Conservation (phyloP, 1,140 invertebrate genomes). For the Pseudoatta argentina region DNA sequence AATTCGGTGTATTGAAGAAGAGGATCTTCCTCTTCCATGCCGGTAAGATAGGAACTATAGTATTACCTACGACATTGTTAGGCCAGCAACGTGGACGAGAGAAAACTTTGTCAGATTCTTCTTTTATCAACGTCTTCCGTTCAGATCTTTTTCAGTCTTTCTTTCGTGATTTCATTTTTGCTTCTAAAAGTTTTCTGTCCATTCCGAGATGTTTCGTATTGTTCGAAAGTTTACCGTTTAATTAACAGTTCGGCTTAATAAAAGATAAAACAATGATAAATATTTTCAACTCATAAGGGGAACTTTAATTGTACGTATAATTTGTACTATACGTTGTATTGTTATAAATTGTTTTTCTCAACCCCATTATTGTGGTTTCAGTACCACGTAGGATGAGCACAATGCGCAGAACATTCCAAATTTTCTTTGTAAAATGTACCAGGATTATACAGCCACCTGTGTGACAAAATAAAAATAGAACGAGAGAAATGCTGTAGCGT, state of each 20-base stretch:
- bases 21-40: conserved; percentile 18
- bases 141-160: conserved; percentile 14
- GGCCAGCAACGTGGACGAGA: conserved; percentile 27
- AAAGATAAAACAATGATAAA: neutral
- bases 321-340: neutral
- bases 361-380: neutral
- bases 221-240: neutral
- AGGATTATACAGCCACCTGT: conserved; percentile 36
- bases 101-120: conserved; percentile 25
- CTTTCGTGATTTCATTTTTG: neutral
- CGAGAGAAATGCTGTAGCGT: neutral
- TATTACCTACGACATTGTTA: conserved; percentile 32
- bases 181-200: conserved; percentile 7
- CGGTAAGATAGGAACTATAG: conserved; percentile 25
- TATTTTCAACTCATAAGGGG: neutral
- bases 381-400: neutral
- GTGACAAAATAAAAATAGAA: conserved; percentile 22
- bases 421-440: conserved; percentile 31
- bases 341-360: conserved; percentile 34
- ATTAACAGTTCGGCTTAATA: conserved; percentile 4
- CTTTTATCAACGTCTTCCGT: conserved; percentile 42
- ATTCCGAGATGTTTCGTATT: neutral
- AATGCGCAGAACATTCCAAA: neutral
- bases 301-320: conserved; percentile 26
- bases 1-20: conserved; percentile 28